Conservation (phyloP, 2,888 invertebrate species). For the Chrysotoxum bicinctum region DNA sequence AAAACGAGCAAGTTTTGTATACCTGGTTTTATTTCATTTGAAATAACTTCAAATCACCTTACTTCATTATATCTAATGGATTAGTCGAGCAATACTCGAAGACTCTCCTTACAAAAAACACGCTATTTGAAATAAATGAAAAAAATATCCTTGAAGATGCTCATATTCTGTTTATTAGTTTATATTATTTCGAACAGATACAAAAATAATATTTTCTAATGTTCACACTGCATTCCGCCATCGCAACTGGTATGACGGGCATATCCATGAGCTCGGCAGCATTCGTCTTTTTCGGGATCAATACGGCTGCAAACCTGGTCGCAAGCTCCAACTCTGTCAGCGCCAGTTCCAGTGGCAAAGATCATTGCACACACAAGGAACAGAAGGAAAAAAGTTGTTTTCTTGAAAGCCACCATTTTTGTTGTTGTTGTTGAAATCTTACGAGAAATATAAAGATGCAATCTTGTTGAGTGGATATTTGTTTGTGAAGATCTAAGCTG, state of each 20-base stretch:
- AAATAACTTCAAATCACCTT: too few species aligned
- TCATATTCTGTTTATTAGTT: neutral
- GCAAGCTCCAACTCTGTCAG: neutral
- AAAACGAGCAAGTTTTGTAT: too few species aligned
- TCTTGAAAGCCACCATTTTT: constrained; percentile 7
- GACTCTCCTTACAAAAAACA: too few species aligned
- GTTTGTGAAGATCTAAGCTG: neutral
- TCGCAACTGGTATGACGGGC: neutral
- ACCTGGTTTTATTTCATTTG: too few species aligned
- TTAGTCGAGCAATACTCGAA: too few species aligned
- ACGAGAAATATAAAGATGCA: neutral
- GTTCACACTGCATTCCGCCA: neutral
- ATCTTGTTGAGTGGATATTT: neutral
- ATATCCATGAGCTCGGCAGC: neutral
- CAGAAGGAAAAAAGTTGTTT: neutral
- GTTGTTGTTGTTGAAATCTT: too few species aligned
- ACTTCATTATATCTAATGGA: too few species aligned
- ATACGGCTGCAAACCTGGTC: neutral
- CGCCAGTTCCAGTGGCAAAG: neutral
- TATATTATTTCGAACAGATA: too few species aligned
- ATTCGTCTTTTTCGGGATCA: neutral
- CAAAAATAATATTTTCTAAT: neutral
- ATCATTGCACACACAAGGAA: constrained; percentile 2
- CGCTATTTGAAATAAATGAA: too few species aligned
- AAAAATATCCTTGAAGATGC: too few species aligned